These are phyloP conservation scores for Drosophila prolongata DNA, from an alignment of 2,888 invertebrate species.

Conservation along the genomic window DNA sequence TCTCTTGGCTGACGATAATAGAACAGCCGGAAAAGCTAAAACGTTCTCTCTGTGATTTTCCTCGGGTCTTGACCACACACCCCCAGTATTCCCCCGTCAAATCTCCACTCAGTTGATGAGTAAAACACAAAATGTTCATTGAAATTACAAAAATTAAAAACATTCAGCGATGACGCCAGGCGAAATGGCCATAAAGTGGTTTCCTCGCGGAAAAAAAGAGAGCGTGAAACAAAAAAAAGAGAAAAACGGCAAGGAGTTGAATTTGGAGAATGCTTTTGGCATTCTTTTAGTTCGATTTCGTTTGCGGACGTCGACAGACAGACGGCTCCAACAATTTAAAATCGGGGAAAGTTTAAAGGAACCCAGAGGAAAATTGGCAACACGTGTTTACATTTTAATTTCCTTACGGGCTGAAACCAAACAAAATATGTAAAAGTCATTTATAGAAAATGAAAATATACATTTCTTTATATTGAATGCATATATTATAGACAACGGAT, in stretches of 20 bases:
- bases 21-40: slow-evolving; percentile 49
- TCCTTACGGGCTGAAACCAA: slow-evolving; percentile 10
- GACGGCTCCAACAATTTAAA: slow-evolving; percentile 46
- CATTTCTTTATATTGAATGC: slow-evolving; percentile 12
- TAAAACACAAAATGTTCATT: slow-evolving; percentile 60
- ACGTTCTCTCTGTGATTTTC: slow-evolving; percentile 29
- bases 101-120: slow-evolving; percentile 25
- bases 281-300: slow-evolving; percentile 75
- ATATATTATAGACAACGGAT: not conserved
- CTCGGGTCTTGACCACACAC: slow-evolving; percentile 1
- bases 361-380: slow-evolving; percentile 6
- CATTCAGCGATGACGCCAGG: slow-evolving; percentile 49
- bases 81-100: slow-evolving; percentile 12
- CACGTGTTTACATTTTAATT: slow-evolving; percentile 31
- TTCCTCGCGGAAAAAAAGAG: slow-evolving; percentile 19
- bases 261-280: slow-evolving; percentile 73
- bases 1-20: slow-evolving; percentile 58
- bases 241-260: slow-evolving; percentile 59
- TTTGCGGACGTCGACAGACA: slow-evolving; percentile 64
- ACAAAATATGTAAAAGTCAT: slow-evolving; percentile 55
- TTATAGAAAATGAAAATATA: slow-evolving; percentile 47
- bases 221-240: slow-evolving; percentile 36
- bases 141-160: slow-evolving; percentile 72
- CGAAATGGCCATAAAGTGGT: slow-evolving; percentile 49
- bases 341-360: slow-evolving; percentile 15